Evolutionary conservation across 37 sponge, comb jelly and placozoan genomes (phyloP).

Genomic region (Petrosia ficiformis): DNA sequence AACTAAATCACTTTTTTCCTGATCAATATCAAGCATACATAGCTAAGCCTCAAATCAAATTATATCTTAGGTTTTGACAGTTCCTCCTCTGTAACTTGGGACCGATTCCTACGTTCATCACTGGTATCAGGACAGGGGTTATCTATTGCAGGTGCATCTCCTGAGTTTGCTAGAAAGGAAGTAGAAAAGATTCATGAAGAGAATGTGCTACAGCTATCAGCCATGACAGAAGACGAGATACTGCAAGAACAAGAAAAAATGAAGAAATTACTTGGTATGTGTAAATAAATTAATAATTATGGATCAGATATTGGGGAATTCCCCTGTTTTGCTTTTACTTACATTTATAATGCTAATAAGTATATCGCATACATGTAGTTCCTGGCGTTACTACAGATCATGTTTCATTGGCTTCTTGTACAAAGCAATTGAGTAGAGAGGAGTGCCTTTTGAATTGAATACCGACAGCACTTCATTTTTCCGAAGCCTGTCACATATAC

Average conservation of each 20-base stretch:
- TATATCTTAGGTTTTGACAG: too few relatives aligned
- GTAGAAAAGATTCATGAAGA: constrained; percentile 72
- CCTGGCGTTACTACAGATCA: too few relatives aligned
- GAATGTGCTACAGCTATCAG: constrained; percentile 54
- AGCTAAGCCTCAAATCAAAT: too few relatives aligned
- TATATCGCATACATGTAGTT: too few relatives aligned
- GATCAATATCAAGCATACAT: neutral
- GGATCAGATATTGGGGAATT: too few relatives aligned
- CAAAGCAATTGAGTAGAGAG: too few relatives aligned
- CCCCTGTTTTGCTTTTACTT: too few relatives aligned
- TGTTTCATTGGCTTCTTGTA: too few relatives aligned
- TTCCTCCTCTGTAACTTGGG: neutral
- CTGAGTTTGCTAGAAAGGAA: constrained; percentile 25
- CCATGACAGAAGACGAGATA: constrained; percentile 68
- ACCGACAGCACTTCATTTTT: too few relatives aligned
- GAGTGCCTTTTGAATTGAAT: too few relatives aligned
- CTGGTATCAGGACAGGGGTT: constrained; percentile 70
- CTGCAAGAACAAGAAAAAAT: constrained; percentile 54
- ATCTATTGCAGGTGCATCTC: constrained; percentile 4
- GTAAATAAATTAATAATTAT: neutral
- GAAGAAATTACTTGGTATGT: constrained; percentile 40
- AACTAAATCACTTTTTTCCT: neutral
- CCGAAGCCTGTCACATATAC: too few relatives aligned
- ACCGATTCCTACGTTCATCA: neutral
- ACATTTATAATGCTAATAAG: too few relatives aligned